Evolutionary conservation across 53 echinoderm and acorn worm genomes (phyloP).

Genomic region (Paelopatides confundens): DNA sequence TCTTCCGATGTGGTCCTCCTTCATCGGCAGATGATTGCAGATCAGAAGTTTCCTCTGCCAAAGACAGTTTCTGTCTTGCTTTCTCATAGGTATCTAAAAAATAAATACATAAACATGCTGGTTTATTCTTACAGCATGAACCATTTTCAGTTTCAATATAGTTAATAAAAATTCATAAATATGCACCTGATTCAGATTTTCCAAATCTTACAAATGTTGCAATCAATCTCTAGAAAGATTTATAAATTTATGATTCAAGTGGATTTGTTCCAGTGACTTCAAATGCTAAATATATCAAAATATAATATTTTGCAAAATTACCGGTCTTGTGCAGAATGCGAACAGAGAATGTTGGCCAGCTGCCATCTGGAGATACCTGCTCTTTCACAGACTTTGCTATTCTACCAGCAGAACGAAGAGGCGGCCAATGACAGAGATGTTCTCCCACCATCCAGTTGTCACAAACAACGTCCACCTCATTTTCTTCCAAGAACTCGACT

Average conservation of each 20-base stretch:
- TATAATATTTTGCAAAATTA: background rate
- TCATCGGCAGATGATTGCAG: slow-evolving; percentile 8
- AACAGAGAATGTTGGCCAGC: background rate
- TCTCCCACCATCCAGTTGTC: background rate
- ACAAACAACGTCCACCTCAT: background rate
- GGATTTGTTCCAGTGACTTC: too few species aligned
- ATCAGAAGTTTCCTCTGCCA: background rate
- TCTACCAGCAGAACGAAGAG: background rate
- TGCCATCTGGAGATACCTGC: background rate
- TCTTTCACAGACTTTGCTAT: background rate
- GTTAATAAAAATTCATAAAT: too few species aligned
- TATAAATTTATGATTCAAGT: too few species aligned
- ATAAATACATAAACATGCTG: too few species aligned
- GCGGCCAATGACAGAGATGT: background rate
- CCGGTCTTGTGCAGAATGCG: background rate
- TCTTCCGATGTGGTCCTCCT: background rate
- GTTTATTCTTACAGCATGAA: too few species aligned
- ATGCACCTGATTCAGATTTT: too few species aligned
- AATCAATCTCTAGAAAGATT: too few species aligned
- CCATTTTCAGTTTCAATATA: too few species aligned
- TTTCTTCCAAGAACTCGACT: background rate
- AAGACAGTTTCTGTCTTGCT: background rate
- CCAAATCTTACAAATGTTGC: too few species aligned
- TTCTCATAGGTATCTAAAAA: background rate
- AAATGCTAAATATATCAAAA: too few species aligned